Evolutionary conservation across 2,888 invertebrate genomes (phyloP).

Genomic region (Craniophora ligustri): DNA sequence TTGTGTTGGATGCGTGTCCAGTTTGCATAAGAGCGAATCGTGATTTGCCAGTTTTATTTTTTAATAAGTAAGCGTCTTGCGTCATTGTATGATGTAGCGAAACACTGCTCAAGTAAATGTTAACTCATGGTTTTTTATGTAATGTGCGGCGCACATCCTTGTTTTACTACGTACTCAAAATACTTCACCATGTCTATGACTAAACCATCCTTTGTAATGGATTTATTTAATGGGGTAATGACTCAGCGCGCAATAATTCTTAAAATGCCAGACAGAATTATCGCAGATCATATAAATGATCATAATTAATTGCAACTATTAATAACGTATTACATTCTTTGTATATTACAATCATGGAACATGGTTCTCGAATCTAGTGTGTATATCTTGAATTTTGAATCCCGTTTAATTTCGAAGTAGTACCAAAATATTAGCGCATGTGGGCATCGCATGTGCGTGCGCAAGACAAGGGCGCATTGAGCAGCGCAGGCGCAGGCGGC

Average conservation of each 20-base stretch:
- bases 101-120: constrained; percentile 24
- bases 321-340: constrained; percentile 24
- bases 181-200: constrained; percentile 13
- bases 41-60: constrained; percentile 49
- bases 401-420: constrained; percentile 20
- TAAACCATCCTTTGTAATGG: constrained; percentile 26
- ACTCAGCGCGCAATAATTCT: constrained; percentile 39
- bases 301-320: constrained; percentile 31
- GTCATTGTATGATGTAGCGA: constrained; percentile 28
- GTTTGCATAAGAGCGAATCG: constrained; percentile 77
- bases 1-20: constrained; percentile 67
- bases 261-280: constrained; percentile 12
- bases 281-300: constrained; percentile 3
- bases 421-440: constrained; percentile 66
- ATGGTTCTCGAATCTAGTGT: neutral
- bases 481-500: constrained; percentile 52
- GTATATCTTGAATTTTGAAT: constrained; percentile 1
- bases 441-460: constrained; percentile 75
- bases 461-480: constrained; percentile 79
- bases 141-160: constrained; percentile 25
- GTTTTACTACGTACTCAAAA: constrained; percentile 28
- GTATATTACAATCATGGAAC: constrained; percentile 20
- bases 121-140: constrained; percentile 25
- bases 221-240: constrained; percentile 38
- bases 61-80: constrained; percentile 14